These are phyloP conservation scores for Percopsis transmontana DNA, from an alignment of 2,113 vertebrate genomes.

Conservation along the genomic window DNA sequence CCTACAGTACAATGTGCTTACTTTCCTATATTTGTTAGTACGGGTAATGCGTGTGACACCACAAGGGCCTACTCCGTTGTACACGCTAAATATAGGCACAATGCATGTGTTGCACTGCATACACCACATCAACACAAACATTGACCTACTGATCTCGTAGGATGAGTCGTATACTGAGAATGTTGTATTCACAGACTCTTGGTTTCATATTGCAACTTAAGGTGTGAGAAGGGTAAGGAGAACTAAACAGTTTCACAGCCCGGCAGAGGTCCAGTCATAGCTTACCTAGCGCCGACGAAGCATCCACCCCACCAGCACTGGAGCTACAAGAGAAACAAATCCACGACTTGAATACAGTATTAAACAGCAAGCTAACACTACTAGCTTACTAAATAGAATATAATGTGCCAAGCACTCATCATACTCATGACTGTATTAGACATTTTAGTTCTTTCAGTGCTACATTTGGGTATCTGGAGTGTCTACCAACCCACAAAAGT, in stretches of 20 bases:
- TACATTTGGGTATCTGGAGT: no score
- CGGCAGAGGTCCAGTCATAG: constrained; percentile 2
- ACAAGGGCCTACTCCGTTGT: constrained; percentile 44
- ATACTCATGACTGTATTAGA: no score
- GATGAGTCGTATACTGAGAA: background rate
- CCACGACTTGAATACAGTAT: background rate
- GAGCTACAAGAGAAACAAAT: constrained; percentile 43
- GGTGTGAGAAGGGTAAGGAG: background rate
- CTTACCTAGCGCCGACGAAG: constrained; percentile 72
- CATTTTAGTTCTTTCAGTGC: no score
- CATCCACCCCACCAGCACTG: constrained; percentile 63
- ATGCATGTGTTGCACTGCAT: constrained; percentile 18
- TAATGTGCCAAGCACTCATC: background rate
- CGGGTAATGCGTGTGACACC: constrained; percentile 7
- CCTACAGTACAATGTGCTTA: background rate
- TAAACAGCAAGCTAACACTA: background rate
- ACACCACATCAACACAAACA: background rate
- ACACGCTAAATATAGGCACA: constrained; percentile 58
- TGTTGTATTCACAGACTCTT: background rate
- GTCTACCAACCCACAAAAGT: no score
- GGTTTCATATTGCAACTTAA: background rate
- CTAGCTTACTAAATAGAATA: background rate
- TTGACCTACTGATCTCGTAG: background rate
- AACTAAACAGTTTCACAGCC: background rate
- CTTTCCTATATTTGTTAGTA: background rate